Evolutionary conservation across 2,888 invertebrate genomes (phyloP).

Genomic region (Mythimna albipuncta): DNA sequence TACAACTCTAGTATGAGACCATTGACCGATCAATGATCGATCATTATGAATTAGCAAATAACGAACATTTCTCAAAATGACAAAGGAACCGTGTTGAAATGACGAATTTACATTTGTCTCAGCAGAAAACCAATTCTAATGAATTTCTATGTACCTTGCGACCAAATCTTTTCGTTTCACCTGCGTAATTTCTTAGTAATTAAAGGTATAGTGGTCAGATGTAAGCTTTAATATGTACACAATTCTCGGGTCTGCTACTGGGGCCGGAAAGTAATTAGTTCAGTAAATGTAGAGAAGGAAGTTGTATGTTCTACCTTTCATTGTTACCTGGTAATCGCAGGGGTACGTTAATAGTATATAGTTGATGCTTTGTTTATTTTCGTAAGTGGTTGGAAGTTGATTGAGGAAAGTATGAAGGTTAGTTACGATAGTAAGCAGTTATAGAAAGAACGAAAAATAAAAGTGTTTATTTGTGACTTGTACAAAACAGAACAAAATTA

Average conservation of each 20-base stretch:
- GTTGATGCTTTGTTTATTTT: background rate
- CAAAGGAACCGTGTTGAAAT: too few relatives aligned
- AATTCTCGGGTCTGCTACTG: background rate
- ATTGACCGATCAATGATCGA: too few relatives aligned
- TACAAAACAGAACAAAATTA: too few relatives aligned
- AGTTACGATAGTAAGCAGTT: too few relatives aligned
- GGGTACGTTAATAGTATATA: background rate
- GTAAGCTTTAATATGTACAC: conserved; percentile 8
- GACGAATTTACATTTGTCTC: too few relatives aligned
- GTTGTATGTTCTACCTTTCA: background rate
- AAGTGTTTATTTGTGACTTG: too few relatives aligned
- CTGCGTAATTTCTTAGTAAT: conserved; percentile 29
- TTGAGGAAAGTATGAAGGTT: background rate
- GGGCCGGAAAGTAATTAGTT: conserved; percentile 32
- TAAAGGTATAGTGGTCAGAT: conserved; percentile 11
- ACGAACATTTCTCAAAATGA: too few relatives aligned
- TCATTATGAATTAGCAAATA: too few relatives aligned
- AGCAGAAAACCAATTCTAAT: background rate
- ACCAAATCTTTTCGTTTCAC: conserved; percentile 12
- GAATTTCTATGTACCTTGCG: background rate
- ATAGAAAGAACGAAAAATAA: too few relatives aligned
- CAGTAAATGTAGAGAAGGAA: background rate
- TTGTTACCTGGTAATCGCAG: conserved; percentile 7
- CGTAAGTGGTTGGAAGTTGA: background rate
- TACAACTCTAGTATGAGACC: too few relatives aligned